Evolutionary conservation across 2,888 invertebrate genomes (phyloP).

Genomic region (Agrotis clavis): DNA sequence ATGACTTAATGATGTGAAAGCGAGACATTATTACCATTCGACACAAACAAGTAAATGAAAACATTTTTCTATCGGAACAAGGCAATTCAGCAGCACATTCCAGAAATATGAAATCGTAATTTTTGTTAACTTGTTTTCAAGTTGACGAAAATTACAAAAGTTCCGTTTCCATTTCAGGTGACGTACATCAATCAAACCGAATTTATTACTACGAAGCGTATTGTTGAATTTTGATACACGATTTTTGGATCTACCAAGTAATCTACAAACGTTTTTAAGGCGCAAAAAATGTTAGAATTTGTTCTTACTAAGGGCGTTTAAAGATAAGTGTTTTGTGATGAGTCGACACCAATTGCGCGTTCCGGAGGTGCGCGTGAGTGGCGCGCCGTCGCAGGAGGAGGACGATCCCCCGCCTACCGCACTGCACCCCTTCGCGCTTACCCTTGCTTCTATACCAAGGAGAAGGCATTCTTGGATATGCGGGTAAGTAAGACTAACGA

Average conservation of each 20-base stretch:
- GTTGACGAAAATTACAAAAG: slow-evolving; percentile 46
- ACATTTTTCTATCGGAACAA: slow-evolving; percentile 6
- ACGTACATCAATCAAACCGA: slow-evolving; percentile 63
- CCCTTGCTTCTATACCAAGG: slow-evolving; percentile 91
- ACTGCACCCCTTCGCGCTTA: slow-evolving; percentile 86
- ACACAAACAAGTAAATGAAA: slow-evolving; percentile 9
- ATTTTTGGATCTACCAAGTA: slow-evolving; percentile 54
- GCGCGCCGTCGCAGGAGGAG: slow-evolving; percentile 88
- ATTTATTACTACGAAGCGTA: slow-evolving; percentile 62
- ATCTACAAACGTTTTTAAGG: slow-evolving; percentile 48
- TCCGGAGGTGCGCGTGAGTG: slow-evolving; percentile 93
- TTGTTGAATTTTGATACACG: slow-evolving; percentile 63
- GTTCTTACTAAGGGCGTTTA: slow-evolving; percentile 58
- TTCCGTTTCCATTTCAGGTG: slow-evolving; percentile 61
- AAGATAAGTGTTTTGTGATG: slow-evolving; percentile 87
- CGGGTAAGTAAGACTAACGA: slow-evolving; percentile 89
- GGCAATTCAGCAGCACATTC: slow-evolving; percentile 73
- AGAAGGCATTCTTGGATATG: slow-evolving; percentile 95
- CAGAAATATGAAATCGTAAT: slow-evolving; percentile 58
- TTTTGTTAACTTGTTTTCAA: slow-evolving; percentile 49
- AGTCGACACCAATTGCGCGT: slow-evolving; percentile 91
- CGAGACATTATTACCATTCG: slow-evolving; percentile 39
- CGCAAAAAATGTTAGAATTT: slow-evolving; percentile 55
- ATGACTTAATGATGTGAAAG: slow-evolving; percentile 49
- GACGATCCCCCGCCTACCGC: slow-evolving; percentile 86